Conservation (phyloP, 2,797 vertebrate species). For the Falco biarmicus region DNA sequence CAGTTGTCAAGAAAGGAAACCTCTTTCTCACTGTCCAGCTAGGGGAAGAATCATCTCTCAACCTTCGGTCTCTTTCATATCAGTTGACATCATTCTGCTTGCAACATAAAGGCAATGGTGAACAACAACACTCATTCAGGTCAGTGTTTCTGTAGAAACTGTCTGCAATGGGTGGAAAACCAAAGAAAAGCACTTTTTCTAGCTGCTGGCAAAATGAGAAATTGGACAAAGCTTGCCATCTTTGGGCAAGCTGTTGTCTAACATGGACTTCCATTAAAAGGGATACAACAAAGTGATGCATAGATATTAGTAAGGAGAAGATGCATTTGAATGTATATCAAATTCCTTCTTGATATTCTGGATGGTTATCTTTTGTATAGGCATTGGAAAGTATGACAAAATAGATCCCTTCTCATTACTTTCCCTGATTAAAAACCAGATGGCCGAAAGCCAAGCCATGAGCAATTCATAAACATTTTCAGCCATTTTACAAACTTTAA, state of each 20-base stretch:
- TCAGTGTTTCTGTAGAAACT: neutral
- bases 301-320: neutral
- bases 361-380: neutral
- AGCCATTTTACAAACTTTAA: neutral
- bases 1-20: neutral
- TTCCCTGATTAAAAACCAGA: neutral
- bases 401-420: neutral
- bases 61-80: neutral
- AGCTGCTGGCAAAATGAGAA: neutral
- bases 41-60: rapidly evolving
- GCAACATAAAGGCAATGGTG: neutral
- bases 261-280: neutral
- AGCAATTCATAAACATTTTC: neutral
- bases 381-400: neutral
- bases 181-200: neutral
- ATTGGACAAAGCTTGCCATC: neutral
- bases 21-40: neutral
- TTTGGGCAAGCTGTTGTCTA: neutral
- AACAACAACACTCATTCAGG: neutral
- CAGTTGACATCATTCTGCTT: neutral
- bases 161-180: neutral
- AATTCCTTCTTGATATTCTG: neutral
- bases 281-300: neutral
- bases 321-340: neutral
- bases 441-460: neutral